Percentiles rank a stretch among this genome's conserved stretches.
These are phyloP conservation scores for Listrodromus nycthemerus DNA, from an alignment of 2,888 invertebrate species.

Conservation along the genomic window DNA sequence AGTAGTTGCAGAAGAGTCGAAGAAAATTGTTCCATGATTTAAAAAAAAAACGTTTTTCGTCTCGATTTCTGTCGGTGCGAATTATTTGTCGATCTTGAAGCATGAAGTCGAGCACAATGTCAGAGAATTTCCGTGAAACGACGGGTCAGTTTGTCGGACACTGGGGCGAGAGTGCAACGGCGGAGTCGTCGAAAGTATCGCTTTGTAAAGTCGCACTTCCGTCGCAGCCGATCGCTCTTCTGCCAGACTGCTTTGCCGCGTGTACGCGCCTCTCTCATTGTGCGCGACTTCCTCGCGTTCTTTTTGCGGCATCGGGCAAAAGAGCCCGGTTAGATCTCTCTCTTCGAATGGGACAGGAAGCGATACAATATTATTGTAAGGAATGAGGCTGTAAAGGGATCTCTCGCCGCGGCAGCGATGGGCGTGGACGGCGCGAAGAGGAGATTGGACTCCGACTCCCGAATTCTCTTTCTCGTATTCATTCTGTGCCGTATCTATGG, in stretches of 20 bases:
- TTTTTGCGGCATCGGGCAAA: constrained; percentile 62
- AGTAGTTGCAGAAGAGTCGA: background rate
- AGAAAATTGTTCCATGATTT: background rate
- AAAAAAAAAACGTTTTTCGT: too few species aligned
- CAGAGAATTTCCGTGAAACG: constrained; percentile 35
- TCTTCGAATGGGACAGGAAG: constrained; percentile 70
- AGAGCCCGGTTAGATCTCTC: constrained; percentile 67
- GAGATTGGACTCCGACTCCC: constrained; percentile 50
- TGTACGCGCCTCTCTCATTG: constrained; percentile 71
- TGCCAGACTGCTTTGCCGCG: constrained; percentile 34
- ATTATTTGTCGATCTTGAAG: too few species aligned
- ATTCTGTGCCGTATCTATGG: constrained; percentile 5
- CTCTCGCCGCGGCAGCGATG: constrained; percentile 66
- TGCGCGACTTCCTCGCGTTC: constrained; percentile 72
- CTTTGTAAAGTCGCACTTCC: constrained; percentile 75
- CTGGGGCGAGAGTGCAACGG: constrained; percentile 5
- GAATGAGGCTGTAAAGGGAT: constrained; percentile 44
- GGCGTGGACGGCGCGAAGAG: constrained; percentile 60
- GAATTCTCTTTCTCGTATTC: constrained; percentile 21
- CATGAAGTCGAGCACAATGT: background rate
- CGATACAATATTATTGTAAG: constrained; percentile 77
- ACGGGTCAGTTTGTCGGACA: constrained; percentile 37
- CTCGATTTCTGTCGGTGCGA: too few species aligned
- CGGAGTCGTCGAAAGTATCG: constrained; percentile 52
- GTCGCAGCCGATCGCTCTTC: constrained; percentile 68